Percentiles rank a stretch among this genome's conserved stretches.
Evolutionary conservation across 1,140 invertebrate genomes (phyloP).

Genomic region (Pseudomyrmex dendroicus): DNA sequence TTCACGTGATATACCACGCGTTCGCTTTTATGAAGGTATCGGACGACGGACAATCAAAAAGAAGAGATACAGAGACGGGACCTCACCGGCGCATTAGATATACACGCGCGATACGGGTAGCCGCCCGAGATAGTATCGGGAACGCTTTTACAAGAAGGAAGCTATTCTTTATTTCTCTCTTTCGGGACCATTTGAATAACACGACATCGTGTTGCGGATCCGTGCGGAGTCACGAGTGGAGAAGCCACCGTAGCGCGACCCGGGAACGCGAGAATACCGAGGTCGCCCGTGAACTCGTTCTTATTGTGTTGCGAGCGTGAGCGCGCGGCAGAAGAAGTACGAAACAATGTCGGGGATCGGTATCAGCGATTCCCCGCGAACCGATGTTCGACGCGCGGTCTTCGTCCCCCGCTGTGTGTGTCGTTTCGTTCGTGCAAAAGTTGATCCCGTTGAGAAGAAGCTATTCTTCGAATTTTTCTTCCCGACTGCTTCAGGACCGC

Average conservation of each 20-base stretch:
- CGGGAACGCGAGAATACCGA: slow-evolving; percentile 55
- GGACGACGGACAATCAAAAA: slow-evolving; percentile 24
- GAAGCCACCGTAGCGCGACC: slow-evolving; percentile 36
- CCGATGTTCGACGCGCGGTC: slow-evolving; percentile 28
- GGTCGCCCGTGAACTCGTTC: slow-evolving; percentile 63
- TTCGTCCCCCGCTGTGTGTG: slow-evolving; percentile 9
- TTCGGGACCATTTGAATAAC: slow-evolving; percentile 72
- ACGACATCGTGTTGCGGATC: slow-evolving; percentile 62
- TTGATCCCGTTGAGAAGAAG: not conserved
- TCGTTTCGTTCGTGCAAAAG: not conserved
- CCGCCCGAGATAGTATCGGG: slow-evolving; percentile 64
- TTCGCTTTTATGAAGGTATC: slow-evolving; percentile 34
- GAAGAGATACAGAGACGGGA: slow-evolving; percentile 23
- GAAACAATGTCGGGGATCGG: slow-evolving; percentile 14
- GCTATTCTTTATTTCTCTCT: slow-evolving; percentile 53
- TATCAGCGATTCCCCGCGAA: slow-evolving; percentile 35
- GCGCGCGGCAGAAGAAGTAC: slow-evolving; percentile 18
- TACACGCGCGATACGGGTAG: slow-evolving; percentile 67
- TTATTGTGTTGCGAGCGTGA: slow-evolving; percentile 65
- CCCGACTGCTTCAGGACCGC: too few relatives aligned
- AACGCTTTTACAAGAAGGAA: slow-evolving; percentile 56
- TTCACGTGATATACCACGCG: not conserved
- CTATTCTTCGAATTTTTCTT: slow-evolving; percentile 8
- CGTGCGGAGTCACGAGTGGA: slow-evolving; percentile 64
- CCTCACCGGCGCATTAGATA: slow-evolving; percentile 63